A percentile compares a stretch with the other conserved stretches of the same genome.
Evolutionary conservation across 2,113 vertebrate genomes (phyloP).

Genomic region (Scomber scombrus): DNA sequence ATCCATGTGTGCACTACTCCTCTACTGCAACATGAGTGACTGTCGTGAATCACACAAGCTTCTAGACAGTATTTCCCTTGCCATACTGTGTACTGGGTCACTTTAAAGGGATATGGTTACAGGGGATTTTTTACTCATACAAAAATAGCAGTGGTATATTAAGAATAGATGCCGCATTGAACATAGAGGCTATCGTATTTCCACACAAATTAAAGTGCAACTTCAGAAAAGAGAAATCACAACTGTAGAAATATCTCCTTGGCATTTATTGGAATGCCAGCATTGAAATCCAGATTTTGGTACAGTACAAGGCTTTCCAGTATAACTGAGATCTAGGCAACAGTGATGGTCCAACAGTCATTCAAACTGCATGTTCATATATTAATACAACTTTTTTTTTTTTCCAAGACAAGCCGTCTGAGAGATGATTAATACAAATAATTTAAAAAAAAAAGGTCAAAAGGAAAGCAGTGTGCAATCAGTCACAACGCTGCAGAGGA

Average conservation of each 20-base stretch:
- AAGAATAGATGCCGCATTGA: slow-evolving; percentile 12
- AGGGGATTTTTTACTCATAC: not conserved
- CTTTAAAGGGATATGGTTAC: slow-evolving; percentile 49
- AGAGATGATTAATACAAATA: slow-evolving; percentile 53
- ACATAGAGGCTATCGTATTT: not conserved
- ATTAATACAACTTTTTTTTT: slow-evolving; percentile 44
- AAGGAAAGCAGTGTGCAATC: not conserved
- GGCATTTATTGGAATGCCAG: slow-evolving; percentile 96
- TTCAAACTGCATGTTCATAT: slow-evolving; percentile 66
- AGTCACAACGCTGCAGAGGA: not conserved
- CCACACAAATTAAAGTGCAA: not conserved
- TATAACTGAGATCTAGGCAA: slow-evolving; percentile 84
- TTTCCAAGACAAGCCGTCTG: slow-evolving; percentile 3
- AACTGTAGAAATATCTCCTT: slow-evolving; percentile 89
- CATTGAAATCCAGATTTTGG: slow-evolving; percentile 85
- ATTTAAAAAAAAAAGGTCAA: slow-evolving; percentile 6
- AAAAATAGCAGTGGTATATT: slow-evolving; percentile 10
- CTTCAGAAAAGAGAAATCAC: slow-evolving; percentile 33
- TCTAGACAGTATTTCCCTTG: not conserved
- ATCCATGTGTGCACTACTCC: not conserved
- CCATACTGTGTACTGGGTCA: slow-evolving; percentile 27
- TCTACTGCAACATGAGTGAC: not conserved
- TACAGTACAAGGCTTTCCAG: slow-evolving; percentile 88
- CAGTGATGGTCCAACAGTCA: slow-evolving; percentile 74
- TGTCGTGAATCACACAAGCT: not conserved